Percentiles rank a stretch among this genome's conserved stretches.
Conservation (phyloP, 2,888 invertebrate genomes). For the Tinea pellionella region DNA sequence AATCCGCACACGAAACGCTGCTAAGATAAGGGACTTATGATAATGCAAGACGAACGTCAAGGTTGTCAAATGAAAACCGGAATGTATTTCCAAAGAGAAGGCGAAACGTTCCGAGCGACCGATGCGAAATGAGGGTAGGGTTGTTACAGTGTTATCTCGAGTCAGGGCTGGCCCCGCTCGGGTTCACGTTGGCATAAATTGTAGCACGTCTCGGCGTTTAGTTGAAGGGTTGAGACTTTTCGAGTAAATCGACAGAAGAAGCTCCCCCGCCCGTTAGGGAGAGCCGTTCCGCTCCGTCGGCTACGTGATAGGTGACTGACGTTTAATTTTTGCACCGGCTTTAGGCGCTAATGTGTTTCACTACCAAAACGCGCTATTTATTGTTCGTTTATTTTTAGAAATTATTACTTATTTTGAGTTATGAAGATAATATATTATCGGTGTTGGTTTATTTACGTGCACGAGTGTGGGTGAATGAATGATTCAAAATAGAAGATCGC, state of each 20-base stretch:
- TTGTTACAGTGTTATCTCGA: conserved; percentile 24
- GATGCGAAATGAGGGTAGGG: conserved; percentile 10
- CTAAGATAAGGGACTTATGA: neutral
- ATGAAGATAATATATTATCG: too few species aligned
- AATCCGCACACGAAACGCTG: neutral
- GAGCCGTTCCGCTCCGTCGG: conserved; percentile 40
- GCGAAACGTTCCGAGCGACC: conserved; percentile 9
- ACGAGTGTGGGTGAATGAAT: too few species aligned
- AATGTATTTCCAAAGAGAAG: conserved; percentile 12
- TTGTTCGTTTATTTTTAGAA: neutral
- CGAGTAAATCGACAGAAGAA: conserved; percentile 41
- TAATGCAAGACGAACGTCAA: conserved; percentile 11
- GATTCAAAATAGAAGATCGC: too few species aligned
- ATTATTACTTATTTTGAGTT: too few species aligned
- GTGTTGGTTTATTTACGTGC: too few species aligned
- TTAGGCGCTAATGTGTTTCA: conserved; percentile 9
- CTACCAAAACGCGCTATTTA: neutral
- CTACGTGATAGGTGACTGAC: conserved; percentile 49
- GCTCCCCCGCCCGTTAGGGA: conserved; percentile 28
- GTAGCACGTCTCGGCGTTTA: conserved; percentile 27
- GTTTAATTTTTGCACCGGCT: conserved; percentile 47
- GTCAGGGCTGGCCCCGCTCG: conserved; percentile 19
- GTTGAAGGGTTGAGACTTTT: conserved; percentile 26
- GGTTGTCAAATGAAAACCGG: conserved; percentile 12
- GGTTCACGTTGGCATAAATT: conserved; percentile 49